These are phyloP conservation scores for Rhinolophus ferrumequinum DNA, from an alignment of 2,113 vertebrate species.

Conservation along the genomic window DNA sequence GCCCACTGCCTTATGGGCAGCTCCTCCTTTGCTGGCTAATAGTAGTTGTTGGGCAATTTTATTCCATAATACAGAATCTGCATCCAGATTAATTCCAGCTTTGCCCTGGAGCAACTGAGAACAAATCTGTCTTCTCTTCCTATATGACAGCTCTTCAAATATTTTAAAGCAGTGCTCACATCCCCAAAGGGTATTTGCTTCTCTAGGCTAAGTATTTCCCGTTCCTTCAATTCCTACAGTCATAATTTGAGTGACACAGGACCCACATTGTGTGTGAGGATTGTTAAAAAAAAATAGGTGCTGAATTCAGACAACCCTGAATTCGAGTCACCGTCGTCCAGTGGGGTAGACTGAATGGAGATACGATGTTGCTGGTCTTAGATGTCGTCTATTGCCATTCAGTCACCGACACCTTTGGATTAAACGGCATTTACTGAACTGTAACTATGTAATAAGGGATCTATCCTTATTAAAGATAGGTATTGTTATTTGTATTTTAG, in stretches of 20 bases:
- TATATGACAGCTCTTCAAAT: conserved; percentile 61
- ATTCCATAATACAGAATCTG: conserved; percentile 59
- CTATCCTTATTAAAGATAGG: background rate
- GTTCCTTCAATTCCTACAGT: conserved; percentile 38
- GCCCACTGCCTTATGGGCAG: background rate
- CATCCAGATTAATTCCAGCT: conserved; percentile 68
- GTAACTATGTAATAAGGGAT: background rate
- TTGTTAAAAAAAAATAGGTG: background rate
- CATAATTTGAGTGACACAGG: conserved; percentile 49
- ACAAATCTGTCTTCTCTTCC: conserved; percentile 68
- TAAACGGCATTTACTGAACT: background rate
- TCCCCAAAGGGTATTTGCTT: conserved; percentile 53
- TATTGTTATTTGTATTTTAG: conserved; percentile 27
- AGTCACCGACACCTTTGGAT: background rate
- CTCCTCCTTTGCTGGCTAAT: conserved; percentile 9
- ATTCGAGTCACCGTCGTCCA: background rate
- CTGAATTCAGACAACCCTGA: background rate
- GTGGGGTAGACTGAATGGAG: background rate
- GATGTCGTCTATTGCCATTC: background rate
- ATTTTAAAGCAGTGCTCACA: conserved; percentile 57
- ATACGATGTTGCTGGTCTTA: background rate
- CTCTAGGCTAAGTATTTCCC: conserved; percentile 65
- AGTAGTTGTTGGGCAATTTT: conserved; percentile 44
- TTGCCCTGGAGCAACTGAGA: conserved; percentile 62
- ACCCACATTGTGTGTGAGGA: conserved; percentile 6